Percentiles rank a stretch among this genome's conserved stretches.
Evolutionary conservation across 2,797 vertebrate species (phyloP).

Genomic region (Aulostomus chinensis): DNA sequence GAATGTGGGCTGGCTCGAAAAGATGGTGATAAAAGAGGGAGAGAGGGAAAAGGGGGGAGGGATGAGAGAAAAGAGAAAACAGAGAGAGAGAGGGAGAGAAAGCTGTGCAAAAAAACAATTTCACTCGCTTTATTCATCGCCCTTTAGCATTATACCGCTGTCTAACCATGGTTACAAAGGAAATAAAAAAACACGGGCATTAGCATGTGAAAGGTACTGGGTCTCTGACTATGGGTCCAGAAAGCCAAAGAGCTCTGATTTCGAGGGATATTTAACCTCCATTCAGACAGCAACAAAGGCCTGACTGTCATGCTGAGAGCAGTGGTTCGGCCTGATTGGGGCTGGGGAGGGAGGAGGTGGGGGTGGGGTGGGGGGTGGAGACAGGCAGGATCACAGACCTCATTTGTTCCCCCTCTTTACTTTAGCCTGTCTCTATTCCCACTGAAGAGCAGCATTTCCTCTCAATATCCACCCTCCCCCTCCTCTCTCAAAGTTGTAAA

Average conservation of each 20-base stretch:
- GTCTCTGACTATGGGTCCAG: constrained; percentile 83
- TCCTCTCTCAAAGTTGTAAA: constrained; percentile 68
- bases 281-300: constrained; percentile 88
- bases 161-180: constrained; percentile 81
- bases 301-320: constrained; percentile 79
- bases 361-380: constrained; percentile 34
- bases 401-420: constrained; percentile 89
- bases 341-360: constrained; percentile 35
- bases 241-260: constrained; percentile 88
- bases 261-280: constrained; percentile 90
- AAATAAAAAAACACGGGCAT: constrained; percentile 79
- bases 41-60: constrained; percentile 10
- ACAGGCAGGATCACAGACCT: constrained; percentile 83
- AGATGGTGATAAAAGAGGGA: constrained; percentile 77
- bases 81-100: constrained; percentile 17
- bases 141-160: constrained; percentile 85
- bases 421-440: constrained; percentile 85
- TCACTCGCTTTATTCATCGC: constrained; percentile 83
- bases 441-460: constrained; percentile 81
- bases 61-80: constrained; percentile 13
- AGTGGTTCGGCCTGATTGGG: constrained; percentile 81
- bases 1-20: constrained; percentile 67
- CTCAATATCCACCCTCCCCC: constrained; percentile 25
- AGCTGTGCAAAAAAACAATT: constrained; percentile 81
- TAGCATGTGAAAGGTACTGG: constrained; percentile 89